Conservation (phyloP, 2,113 vertebrate species). For the Chinchilla lanigera region DNA sequence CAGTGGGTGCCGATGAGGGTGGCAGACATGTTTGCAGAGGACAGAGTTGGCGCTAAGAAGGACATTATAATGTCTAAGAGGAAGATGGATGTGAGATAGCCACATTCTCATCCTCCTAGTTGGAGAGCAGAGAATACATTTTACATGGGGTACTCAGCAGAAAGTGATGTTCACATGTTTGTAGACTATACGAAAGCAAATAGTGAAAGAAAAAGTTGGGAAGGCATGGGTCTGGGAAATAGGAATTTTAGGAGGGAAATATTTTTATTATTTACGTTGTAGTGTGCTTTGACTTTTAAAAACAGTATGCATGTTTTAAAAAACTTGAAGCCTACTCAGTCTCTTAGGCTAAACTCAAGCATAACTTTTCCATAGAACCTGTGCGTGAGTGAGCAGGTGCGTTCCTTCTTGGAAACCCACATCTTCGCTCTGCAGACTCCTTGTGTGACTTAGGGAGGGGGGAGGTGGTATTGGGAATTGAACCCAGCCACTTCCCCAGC, state of each 20-base stretch:
- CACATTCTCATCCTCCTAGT: background rate
- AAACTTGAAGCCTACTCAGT: background rate
- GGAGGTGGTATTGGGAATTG: background rate
- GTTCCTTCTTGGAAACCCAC: background rate
- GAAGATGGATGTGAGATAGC: background rate
- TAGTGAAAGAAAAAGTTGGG: background rate
- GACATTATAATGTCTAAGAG: background rate
- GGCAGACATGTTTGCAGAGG: background rate
- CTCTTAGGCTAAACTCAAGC: background rate
- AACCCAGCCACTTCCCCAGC: background rate
- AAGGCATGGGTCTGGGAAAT: background rate
- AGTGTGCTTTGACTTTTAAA: constrained; percentile 37
- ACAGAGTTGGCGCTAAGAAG: background rate
- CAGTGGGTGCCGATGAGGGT: background rate
- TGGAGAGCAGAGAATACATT: background rate
- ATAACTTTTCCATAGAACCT: background rate
- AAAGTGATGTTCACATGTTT: background rate
- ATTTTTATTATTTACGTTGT: background rate
- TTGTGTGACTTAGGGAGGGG: background rate
- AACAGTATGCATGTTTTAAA: background rate
- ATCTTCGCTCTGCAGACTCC: background rate
- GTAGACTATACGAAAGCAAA: background rate
- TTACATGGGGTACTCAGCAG: background rate
- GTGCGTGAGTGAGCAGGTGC: background rate
- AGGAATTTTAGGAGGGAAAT: background rate